Percentiles rank a stretch among this genome's conserved stretches.
phyloP scores from a whole-genome alignment of 2,797 vertebrate genomes.

The Danio choprae region DNA sequence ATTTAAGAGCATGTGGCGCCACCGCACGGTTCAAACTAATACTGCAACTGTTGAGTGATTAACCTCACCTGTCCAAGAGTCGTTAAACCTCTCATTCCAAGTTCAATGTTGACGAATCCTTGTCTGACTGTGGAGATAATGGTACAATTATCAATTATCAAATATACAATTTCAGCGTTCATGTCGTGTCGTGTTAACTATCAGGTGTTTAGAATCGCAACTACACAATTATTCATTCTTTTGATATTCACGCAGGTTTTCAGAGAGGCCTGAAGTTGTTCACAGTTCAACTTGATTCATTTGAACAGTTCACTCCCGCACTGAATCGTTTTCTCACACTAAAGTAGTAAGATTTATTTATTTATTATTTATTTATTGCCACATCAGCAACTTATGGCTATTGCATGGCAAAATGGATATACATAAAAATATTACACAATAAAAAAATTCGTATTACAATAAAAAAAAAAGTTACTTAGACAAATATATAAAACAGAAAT shows the following conservation, averaged over 20 bases:
- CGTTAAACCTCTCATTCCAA: too few relatives aligned
- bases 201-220: neutral
- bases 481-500: neutral
- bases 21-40: constrained; percentile 61
- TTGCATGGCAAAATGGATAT: too few relatives aligned
- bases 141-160: too few relatives aligned
- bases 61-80: too few relatives aligned
- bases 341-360: neutral
- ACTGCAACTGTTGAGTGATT: neutral
- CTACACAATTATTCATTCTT: neutral
- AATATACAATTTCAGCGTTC: neutral
- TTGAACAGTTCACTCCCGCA: neutral
- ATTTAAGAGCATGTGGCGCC: constrained; percentile 58
- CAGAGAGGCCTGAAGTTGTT: neutral
- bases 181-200: neutral
- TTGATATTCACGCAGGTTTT: neutral
- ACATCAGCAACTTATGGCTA: too few relatives aligned
- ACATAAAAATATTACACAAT: too few relatives aligned
- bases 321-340: neutral
- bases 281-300: neutral
- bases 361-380: too few relatives aligned
- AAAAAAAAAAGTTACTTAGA: too few relatives aligned
- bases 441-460: too few relatives aligned
- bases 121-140: too few relatives aligned
- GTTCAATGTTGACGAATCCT: too few relatives aligned